A percentile compares a stretch with the other conserved stretches of the same genome.
These are phyloP conservation scores for Philopotamus ludificatus DNA, from an alignment of 1,140 invertebrate genomes.

Conservation along the genomic window DNA sequence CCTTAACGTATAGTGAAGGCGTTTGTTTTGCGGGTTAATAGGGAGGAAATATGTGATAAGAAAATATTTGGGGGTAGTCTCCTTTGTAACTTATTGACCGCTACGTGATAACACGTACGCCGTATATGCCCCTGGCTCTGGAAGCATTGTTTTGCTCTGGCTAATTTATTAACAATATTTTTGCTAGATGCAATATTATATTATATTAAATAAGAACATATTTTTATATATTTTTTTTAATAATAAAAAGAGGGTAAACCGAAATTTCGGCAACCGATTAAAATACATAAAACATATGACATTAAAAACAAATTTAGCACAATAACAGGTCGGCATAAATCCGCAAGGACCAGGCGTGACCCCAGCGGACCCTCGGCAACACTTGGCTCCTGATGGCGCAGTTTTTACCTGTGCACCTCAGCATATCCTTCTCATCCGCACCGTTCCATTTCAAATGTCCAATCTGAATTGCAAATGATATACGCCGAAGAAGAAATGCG, in stretches of 20 bases:
- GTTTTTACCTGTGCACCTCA: slow-evolving; percentile 38
- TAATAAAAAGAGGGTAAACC: background rate
- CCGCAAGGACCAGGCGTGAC: no score
- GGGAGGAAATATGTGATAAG: slow-evolving; percentile 42
- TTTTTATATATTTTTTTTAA: background rate
- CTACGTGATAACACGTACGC: slow-evolving; percentile 36
- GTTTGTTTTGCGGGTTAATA: slow-evolving; percentile 42
- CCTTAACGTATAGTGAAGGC: slow-evolving; percentile 38
- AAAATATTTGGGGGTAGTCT: slow-evolving; percentile 39
- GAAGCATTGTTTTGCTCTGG: background rate
- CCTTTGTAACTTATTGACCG: slow-evolving; percentile 37
- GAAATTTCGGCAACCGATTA: no score
- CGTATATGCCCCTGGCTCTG: slow-evolving; percentile 1
- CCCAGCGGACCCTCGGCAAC: no score
- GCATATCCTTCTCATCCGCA: slow-evolving; percentile 30
- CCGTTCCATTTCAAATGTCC: slow-evolving; percentile 39
- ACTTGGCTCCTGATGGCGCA: slow-evolving; percentile 6
- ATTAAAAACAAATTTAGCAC: no score
- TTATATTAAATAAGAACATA: no score
- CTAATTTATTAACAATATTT: background rate
- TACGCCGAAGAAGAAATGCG: slow-evolving; percentile 16
- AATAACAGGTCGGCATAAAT: no score
- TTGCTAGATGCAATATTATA: no score
- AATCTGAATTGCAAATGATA: slow-evolving; percentile 40
- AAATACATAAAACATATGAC: no score